These are phyloP conservation scores for Cydia pomonella DNA, from an alignment of 1,140 invertebrate genomes.

Conservation along the genomic window DNA sequence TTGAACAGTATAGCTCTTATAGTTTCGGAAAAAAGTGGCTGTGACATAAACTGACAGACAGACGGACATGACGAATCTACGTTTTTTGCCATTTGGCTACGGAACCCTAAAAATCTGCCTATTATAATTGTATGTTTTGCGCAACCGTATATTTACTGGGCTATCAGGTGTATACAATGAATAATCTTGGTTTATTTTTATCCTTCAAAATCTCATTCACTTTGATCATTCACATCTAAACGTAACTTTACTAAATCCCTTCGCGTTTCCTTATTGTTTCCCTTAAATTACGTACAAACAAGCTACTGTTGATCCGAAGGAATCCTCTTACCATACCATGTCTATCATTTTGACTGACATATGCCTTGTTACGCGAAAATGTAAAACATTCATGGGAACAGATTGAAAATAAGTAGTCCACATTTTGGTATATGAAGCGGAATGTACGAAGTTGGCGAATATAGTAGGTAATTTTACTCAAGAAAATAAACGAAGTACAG, in stretches of 20 bases:
- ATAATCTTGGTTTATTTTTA: neutral
- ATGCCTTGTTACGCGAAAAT: neutral
- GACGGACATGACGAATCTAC: no score
- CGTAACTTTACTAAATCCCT: neutral
- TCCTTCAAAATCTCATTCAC: neutral
- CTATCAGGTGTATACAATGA: neutral
- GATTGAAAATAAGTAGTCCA: neutral
- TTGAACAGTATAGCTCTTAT: no score
- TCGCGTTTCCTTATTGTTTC: neutral
- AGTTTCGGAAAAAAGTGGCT: no score
- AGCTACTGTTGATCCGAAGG: neutral
- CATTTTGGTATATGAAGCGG: no score
- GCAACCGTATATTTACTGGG: no score
- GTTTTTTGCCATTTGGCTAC: no score
- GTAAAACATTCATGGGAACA: neutral
- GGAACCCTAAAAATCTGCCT: no score
- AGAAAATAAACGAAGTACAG: no score
- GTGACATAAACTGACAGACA: no score
- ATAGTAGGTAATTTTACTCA: no score
- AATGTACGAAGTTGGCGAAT: no score
- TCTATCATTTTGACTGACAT: constrained; percentile 10
- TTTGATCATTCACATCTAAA: neutral
- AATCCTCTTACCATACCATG: constrained; percentile 13
- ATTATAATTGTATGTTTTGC: no score
- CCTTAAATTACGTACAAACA: constrained; percentile 11